phyloP scores from a whole-genome alignment of 2,888 invertebrate genomes.

The Chouioia cunea region DNA sequence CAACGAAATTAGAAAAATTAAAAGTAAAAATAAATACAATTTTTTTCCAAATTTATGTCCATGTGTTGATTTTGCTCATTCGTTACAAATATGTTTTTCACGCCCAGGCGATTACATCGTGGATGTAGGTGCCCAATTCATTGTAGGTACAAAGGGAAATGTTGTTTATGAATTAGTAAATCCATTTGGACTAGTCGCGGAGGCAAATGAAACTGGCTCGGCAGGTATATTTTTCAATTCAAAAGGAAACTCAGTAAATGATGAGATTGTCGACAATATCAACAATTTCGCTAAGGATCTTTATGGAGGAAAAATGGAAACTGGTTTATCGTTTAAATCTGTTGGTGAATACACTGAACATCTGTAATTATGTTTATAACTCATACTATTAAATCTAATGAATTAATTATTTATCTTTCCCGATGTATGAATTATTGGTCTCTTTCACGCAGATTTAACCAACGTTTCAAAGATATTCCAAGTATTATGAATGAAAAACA shows the following conservation, averaged over 20 bases:
- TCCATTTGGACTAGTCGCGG: conserved; percentile 51
- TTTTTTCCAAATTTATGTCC: no score
- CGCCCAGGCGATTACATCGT: conserved; percentile 50
- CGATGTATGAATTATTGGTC: not conserved
- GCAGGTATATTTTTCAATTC: conserved; percentile 44
- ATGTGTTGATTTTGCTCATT: not conserved
- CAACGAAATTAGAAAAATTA: not conserved
- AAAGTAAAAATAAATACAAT: no score
- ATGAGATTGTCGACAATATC: conserved; percentile 17
- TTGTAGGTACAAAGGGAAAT: conserved; percentile 55
- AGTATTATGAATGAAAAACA: conserved; percentile 41
- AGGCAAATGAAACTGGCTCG: conserved; percentile 28
- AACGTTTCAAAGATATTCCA: conserved; percentile 47
- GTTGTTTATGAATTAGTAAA: conserved; percentile 52
- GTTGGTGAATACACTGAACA: conserved; percentile 25
- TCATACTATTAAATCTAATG: not conserved
- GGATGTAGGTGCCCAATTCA: conserved; percentile 57
- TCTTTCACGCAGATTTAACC: conserved; percentile 42
- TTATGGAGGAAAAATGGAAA: not conserved
- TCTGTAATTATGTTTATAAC: conserved; percentile 17
- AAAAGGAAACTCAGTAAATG: conserved; percentile 44
- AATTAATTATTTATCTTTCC: not conserved
- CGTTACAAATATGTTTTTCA: not conserved
- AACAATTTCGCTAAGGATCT: conserved; percentile 1
- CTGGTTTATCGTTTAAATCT: not conserved